Evolutionary conservation across 2,113 vertebrate species (phyloP).

Genomic region (Campylomormyrus numenius): DNA sequence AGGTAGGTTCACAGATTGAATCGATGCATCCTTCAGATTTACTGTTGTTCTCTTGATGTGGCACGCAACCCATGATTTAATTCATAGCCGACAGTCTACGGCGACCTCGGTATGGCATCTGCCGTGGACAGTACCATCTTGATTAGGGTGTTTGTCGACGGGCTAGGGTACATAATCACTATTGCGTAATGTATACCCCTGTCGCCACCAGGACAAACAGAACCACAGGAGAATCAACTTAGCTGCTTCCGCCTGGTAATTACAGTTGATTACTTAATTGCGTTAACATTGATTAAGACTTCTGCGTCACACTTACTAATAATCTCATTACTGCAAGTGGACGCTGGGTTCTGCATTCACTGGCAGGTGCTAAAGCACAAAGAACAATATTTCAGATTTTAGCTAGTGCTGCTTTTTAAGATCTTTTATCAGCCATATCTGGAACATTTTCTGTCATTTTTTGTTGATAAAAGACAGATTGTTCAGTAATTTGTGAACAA

Average conservation of each 20-base stretch:
- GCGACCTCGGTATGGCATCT: background rate
- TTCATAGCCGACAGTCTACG: background rate
- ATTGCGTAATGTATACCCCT: background rate
- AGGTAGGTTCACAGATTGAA: conserved; percentile 52
- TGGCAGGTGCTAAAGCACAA: background rate
- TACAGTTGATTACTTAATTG: conserved; percentile 10
- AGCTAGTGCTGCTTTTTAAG: background rate
- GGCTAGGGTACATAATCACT: background rate
- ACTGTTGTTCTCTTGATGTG: background rate
- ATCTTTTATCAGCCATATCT: background rate
- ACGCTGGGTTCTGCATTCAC: background rate
- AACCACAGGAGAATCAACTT: conserved; percentile 15
- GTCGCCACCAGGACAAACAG: conserved; percentile 13
- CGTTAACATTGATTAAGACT: background rate
- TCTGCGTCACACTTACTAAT: conserved; percentile 12
- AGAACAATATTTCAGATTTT: background rate
- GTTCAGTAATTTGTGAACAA: background rate
- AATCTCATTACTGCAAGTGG: background rate
- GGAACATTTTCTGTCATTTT: background rate
- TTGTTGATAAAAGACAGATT: background rate
- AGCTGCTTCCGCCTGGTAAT: conserved; percentile 15
- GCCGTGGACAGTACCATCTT: background rate
- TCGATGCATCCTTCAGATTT: background rate
- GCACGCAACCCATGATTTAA: background rate
- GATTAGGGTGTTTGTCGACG: background rate